phyloP scores from a whole-genome alignment of 2,797 vertebrate genomes.

The Tauraco hartlaubi region DNA sequence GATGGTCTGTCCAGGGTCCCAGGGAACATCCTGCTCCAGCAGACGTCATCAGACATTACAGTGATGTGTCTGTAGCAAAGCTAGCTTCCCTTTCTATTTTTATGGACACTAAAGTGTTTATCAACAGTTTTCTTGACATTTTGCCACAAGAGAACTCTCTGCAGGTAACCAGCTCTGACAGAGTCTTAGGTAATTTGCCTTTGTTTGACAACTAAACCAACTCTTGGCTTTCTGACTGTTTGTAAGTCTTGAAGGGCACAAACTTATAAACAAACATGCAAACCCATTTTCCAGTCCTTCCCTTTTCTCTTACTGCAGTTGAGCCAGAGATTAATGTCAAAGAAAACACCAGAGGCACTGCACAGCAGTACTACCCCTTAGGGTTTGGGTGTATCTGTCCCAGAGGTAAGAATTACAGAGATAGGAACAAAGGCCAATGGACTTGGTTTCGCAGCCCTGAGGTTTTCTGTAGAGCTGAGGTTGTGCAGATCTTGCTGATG shows the following conservation, averaged over 20 bases:
- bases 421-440: not conserved
- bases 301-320: not conserved
- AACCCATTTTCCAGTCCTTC: not conserved
- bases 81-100: not conserved
- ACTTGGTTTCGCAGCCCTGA: not conserved
- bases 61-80: not conserved
- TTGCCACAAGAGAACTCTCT: not conserved
- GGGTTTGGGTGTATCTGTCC: not conserved
- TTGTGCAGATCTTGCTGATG: not conserved
- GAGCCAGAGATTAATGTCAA: not conserved
- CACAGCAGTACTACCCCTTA: not conserved
- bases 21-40: not conserved
- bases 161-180: not conserved
- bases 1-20: not conserved
- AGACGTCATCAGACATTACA: not conserved
- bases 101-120: not conserved
- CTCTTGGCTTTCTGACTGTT: not conserved
- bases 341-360: not conserved
- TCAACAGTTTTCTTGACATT: not conserved
- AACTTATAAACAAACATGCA: not conserved
- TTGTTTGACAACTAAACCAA: not conserved
- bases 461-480: not conserved
- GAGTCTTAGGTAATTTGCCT: not conserved
- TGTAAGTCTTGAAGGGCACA: not conserved
- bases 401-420: not conserved